Percentiles rank a stretch among this genome's conserved stretches.
phyloP scores from a whole-genome alignment of 2,797 vertebrate genomes.

The Lagodon rhomboides region DNA sequence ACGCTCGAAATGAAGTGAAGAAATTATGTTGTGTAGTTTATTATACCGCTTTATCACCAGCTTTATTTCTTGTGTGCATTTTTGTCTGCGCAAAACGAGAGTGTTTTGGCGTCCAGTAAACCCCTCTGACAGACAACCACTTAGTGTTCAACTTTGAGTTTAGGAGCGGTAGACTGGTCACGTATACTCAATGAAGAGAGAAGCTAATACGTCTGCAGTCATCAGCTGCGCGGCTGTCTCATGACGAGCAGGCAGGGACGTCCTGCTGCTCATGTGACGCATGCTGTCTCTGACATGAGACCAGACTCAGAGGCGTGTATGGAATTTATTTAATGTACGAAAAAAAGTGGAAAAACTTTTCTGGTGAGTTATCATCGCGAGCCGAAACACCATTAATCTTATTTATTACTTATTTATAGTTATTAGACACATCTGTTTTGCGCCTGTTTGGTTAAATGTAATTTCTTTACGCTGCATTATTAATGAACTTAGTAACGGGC shows the following conservation, averaged over 20 bases:
- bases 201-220: not conserved
- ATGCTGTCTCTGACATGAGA: not conserved
- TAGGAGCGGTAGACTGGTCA: not conserved
- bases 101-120: no score
- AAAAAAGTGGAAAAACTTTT: not conserved
- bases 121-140: no score
- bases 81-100: not conserved
- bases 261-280: conserved; percentile 12
- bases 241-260: not conserved
- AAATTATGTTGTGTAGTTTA: not conserved
- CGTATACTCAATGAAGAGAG: not conserved
- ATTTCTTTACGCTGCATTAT: not conserved
- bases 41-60: not conserved
- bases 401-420: not conserved
- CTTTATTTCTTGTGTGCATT: not conserved
- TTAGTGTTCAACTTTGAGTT: not conserved
- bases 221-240: not conserved
- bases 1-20: not conserved
- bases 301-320: not conserved
- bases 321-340: not conserved
- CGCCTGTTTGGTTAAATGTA: not conserved
- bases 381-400: not conserved
- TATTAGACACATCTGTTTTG: not conserved
- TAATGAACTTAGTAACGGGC: not conserved
- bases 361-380: not conserved